Percentiles rank a stretch among this genome's conserved stretches.
Evolutionary conservation across 2,797 vertebrate genomes (phyloP).

Genomic region (Acipenser transmontanus): DNA sequence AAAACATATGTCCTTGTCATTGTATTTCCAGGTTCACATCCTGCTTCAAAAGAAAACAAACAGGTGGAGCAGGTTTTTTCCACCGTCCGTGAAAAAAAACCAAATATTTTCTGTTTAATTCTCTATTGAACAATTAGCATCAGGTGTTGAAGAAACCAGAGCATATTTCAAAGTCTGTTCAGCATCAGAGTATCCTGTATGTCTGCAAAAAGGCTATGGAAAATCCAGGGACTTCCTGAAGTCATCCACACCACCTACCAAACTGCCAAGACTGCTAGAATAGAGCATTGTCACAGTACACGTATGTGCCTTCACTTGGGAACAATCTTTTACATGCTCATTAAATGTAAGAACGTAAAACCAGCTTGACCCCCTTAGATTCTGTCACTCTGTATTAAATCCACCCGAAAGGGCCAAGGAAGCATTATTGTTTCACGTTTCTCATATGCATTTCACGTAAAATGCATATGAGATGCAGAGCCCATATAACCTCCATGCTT

Average conservation of each 20-base stretch:
- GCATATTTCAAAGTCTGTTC: constrained; percentile 33
- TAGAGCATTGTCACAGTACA: constrained; percentile 28
- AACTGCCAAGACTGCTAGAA: constrained; percentile 19
- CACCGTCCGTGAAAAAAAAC: not conserved
- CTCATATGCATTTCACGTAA: no score
- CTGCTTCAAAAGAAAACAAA: not conserved
- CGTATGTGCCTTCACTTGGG: constrained; percentile 16
- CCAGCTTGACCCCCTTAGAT: not conserved
- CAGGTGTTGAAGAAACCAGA: constrained; percentile 34
- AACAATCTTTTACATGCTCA: constrained; percentile 20
- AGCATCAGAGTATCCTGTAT: constrained; percentile 25
- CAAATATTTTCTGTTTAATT: constrained; percentile 23
- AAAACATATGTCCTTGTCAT: constrained; percentile 2
- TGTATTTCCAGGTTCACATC: constrained; percentile 1
- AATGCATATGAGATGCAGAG: no score
- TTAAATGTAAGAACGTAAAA: constrained; percentile 16
- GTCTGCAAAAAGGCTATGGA: constrained; percentile 19
- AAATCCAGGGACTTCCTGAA: constrained; percentile 35
- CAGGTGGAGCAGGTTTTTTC: not conserved
- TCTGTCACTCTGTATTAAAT: not conserved
- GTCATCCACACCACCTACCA: constrained; percentile 23
- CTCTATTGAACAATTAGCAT: constrained; percentile 23
- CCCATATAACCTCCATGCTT: no score
- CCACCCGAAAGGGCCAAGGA: not conserved
- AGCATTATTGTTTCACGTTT: constrained; percentile 5